phyloP scores from a whole-genome alignment of 2,888 invertebrate species.

The Glaucopsyche alexis region DNA sequence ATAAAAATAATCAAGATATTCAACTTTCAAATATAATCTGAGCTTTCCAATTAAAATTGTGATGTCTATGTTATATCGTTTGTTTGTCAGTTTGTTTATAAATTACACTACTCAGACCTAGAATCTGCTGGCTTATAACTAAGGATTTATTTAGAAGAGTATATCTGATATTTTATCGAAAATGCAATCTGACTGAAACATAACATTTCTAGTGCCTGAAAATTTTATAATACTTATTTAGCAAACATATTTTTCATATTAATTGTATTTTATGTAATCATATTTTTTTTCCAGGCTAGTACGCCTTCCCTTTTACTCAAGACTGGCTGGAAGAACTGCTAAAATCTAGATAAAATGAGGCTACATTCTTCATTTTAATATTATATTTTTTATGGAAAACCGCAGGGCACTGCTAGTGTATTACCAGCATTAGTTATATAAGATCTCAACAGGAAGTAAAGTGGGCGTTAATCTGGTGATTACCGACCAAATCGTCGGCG shows the following conservation, averaged over 20 bases:
- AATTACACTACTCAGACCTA: too few relatives aligned
- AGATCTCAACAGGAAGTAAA: conserved; percentile 44
- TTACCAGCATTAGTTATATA: background rate
- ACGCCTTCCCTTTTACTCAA: background rate
- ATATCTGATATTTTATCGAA: too few relatives aligned
- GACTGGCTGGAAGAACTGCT: too few relatives aligned
- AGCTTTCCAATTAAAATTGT: conserved; percentile 31
- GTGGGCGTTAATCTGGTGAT: conserved; percentile 72
- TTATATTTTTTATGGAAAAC: background rate
- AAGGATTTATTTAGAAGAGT: too few relatives aligned
- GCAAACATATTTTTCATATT: too few relatives aligned
- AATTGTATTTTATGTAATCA: too few relatives aligned
- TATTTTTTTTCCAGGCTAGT: background rate
- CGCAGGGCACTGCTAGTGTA: background rate
- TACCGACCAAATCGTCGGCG: conserved; percentile 63
- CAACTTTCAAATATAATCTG: conserved; percentile 38
- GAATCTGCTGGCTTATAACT: too few relatives aligned
- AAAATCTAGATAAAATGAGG: too few relatives aligned
- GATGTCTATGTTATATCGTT: conserved; percentile 28
- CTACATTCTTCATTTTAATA: too few relatives aligned
- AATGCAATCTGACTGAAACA: too few relatives aligned
- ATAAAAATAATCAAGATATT: conserved; percentile 36
- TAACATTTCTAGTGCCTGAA: too few relatives aligned
- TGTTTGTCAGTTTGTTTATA: background rate
- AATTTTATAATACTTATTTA: too few relatives aligned